phyloP scores from a whole-genome alignment of 2,113 vertebrate genomes.

The Deroptyus accipitrinus region DNA sequence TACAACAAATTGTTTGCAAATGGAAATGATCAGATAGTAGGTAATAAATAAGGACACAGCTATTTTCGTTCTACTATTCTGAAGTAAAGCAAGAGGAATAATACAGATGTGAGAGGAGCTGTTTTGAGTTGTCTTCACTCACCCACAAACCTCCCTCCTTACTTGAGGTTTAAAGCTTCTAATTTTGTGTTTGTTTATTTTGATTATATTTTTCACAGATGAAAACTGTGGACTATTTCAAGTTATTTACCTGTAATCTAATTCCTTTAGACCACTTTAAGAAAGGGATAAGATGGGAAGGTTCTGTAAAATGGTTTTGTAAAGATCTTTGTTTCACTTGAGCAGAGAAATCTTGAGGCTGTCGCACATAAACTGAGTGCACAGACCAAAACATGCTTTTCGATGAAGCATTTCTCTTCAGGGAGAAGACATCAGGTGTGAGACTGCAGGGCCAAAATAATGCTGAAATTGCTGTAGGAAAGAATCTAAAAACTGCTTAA shows the following conservation, averaged over 20 bases:
- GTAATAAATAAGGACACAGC: background rate
- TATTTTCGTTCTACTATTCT: background rate
- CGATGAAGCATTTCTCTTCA: background rate
- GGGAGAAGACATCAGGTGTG: background rate
- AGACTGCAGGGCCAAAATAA: background rate
- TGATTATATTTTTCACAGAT: background rate
- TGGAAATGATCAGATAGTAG: background rate
- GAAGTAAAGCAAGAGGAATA: background rate
- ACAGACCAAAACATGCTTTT: background rate
- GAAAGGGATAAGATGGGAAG: background rate
- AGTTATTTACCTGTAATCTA: background rate
- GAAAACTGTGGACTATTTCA: background rate
- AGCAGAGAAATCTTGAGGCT: background rate
- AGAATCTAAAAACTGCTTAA: background rate
- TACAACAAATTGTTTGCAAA: background rate
- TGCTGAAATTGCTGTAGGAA: background rate
- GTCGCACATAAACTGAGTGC: background rate
- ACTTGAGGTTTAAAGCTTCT: background rate
- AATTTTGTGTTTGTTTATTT: background rate
- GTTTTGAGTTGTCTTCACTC: background rate
- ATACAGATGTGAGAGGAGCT: background rate
- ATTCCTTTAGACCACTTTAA: background rate
- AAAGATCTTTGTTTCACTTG: background rate
- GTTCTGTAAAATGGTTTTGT: background rate
- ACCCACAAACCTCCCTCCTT: rapidly evolving